Base-by-base conservation (phyloP, 2,888 invertebrate genomes). In the Dryomyza anilis region DNA sequence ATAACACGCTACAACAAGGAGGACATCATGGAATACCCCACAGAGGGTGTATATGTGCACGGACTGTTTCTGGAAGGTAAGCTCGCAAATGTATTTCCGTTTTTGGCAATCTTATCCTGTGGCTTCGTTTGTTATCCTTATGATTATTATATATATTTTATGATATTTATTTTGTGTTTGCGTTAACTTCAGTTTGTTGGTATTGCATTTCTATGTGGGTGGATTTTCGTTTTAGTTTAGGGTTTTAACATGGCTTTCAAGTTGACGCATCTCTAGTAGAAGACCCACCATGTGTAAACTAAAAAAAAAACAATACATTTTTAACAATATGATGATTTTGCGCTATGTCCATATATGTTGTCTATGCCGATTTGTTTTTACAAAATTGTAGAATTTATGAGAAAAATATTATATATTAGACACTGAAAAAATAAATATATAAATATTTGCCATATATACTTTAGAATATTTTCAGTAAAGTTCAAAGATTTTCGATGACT, bases 11-110 rank as follows among this genome's bases (percentile, higher is more conserved):
- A 91, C 75, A 92, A 91, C 79, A 92, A 92, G 73, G 96, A 97
- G 81, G 96, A 97, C 70, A 89, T 97, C 23, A 92, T 90, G 68
- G 93, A 93, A 77, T 92, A 94, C 1, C 96, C 97, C 0, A 87
- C 90, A 0, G 97, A 98, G 84, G 97, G 97, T 21, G 94, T 94
- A 14, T 94, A 94, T 76, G 93, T 95, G 1, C 88, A 94, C 72
- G 97, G 97, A 19, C 85, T 98, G 45, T 98, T 94, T 82, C 86
- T 98, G 43, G 98, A 98, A 87, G 98, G 95, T 82, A 77, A 74
- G 72, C 69, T n/a, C 46, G 56, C 8, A 56, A 27, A 8, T 48
- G 10, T 27, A 5, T 27, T n/a, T n/a, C 25, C 12, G 16, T 14
- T 14, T 25, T 1, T 27, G 5, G 21, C n/a, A n/a, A n/a, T n/a